phyloP scores from a whole-genome alignment of 2,797 vertebrate species.

The Kryptopterus vitreolus region DNA sequence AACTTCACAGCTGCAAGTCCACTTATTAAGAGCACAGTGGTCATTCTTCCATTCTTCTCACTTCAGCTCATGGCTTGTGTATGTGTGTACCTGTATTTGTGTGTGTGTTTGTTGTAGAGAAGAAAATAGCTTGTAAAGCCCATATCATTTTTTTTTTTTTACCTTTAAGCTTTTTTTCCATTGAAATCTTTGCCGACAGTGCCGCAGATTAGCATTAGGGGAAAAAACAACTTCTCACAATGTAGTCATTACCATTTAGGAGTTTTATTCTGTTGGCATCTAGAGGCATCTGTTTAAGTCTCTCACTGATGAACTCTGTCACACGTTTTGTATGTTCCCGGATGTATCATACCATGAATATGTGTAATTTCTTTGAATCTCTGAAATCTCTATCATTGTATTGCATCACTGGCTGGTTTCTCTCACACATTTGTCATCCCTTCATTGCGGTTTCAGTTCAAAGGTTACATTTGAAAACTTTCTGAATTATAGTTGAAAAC shows the following conservation, averaged over 20 bases:
- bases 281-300: too few species aligned
- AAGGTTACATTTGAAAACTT: too few species aligned
- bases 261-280: too few species aligned
- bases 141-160: not conserved
- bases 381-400: not conserved
- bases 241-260: not conserved
- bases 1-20: constrained; percentile 39
- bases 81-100: not conserved
- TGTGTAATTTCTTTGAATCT: not conserved
- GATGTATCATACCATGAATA: not conserved
- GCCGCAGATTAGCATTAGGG: not conserved
- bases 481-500: not conserved
- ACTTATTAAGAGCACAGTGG: constrained; percentile 54
- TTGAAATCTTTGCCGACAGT: not conserved
- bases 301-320: too few species aligned
- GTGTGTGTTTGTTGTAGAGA: not conserved
- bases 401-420: too few species aligned
- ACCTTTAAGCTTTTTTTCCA: not conserved
- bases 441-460: not conserved
- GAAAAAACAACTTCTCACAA: not conserved
- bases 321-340: not conserved
- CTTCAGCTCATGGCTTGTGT: constrained; percentile 7
- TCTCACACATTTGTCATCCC: not conserved
- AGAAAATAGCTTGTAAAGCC: not conserved
- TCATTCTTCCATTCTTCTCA: constrained; percentile 48